Evolutionary conservation across 2,888 invertebrate genomes (phyloP), one percentile per base, ranked within the genome.

Genomic region (Platycheirus rosarum): DNA sequence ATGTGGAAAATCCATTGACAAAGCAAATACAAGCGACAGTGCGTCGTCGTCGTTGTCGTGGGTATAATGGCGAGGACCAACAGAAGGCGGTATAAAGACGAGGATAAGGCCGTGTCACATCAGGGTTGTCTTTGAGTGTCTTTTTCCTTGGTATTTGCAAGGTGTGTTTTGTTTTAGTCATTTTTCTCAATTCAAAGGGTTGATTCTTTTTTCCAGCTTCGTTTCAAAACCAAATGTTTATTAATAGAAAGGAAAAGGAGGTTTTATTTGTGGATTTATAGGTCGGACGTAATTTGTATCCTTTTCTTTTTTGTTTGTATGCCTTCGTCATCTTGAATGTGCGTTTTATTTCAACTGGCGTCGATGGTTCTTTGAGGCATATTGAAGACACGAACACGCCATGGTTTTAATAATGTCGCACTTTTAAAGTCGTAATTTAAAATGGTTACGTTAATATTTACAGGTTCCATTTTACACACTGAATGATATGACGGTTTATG

Each of bases 261-360:
- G 75, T 80, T 76, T 70, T 80, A 80, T 80, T 65, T 80, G 75
- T 80, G 62, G 76, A 76, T 80, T 80, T 76, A 80, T 80, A 80
- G 80, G 80, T 80, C 80, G 80, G 70, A 53, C 53, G 62, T 66
- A 65, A 75, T 70, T 80, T 75, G 63, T 74, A 49, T 53, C 18
- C 7, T 13, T 35, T n/a, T 35, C 35, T 53, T n/a, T 8, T 4
- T 14, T 6, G 2, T 26, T 40, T 42, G 42, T 23, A 29, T 40
- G 20, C 44, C 9, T 29, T 46, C 40, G 63, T 35, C 44, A 40
- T 55, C 23, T 8, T 62, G 49, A n/a, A 48, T 13, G 55, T 68
- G 40, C 40, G 51, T 73, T 79, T 32, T 68, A 68, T 74, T 79
- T 74, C 78, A 62, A 79, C 66, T 77, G 71, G 35, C 78, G 29